phyloP scores from a whole-genome alignment of 2,888 invertebrate species.

The Litoditis marina region DNA sequence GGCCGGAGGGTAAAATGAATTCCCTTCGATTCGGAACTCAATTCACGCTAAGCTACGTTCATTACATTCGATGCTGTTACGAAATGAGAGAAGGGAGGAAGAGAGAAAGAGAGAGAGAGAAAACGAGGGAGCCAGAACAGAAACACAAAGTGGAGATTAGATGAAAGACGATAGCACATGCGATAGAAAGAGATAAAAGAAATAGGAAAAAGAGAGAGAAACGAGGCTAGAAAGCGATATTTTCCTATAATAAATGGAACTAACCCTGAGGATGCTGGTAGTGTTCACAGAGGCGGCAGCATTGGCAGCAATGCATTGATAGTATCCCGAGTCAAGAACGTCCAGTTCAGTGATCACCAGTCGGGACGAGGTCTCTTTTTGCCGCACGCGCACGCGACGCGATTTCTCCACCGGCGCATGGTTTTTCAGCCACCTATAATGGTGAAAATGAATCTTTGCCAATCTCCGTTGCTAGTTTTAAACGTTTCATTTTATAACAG shows the following conservation, averaged over 20 bases:
- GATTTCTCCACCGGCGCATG: conserved; percentile 60
- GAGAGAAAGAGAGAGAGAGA: no score
- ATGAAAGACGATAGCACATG: no score
- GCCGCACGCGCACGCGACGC: conserved; percentile 46
- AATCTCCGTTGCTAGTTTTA: no score
- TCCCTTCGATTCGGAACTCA: conserved; percentile 14
- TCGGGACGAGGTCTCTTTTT: conserved; percentile 52
- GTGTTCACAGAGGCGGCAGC: conserved; percentile 59
- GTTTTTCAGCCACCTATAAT: conserved; percentile 57
- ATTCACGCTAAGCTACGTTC: no score
- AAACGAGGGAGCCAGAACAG: no score
- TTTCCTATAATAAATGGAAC: conserved; percentile 13
- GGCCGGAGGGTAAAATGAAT: conserved; percentile 15
- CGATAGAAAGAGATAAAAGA: background rate
- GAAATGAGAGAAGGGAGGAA: no score
- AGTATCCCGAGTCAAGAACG: conserved; percentile 58
- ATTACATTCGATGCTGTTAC: no score
- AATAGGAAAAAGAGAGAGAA: background rate
- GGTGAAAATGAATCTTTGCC: no score
- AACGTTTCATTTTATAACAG: no score
- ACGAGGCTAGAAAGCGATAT: background rate
- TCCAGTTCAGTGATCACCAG: conserved; percentile 55
- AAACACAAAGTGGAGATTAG: no score
- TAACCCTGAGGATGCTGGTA: conserved; percentile 57
- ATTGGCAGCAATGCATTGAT: conserved; percentile 58